Base-by-base conservation (phyloP, 2,888 invertebrate genomes). In the Drosophila stalkeri region DNA sequence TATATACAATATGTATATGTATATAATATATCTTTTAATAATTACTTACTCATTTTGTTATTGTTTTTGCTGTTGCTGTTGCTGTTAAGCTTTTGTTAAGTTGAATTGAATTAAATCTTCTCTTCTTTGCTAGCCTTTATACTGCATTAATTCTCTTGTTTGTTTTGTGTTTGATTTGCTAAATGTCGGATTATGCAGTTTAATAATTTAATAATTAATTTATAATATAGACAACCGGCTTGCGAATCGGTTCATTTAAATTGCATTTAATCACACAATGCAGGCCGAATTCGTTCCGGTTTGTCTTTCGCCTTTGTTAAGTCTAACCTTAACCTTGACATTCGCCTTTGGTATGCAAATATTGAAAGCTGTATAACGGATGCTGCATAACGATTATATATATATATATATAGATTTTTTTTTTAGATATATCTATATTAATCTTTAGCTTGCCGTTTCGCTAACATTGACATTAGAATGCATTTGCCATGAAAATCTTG, bases 41-140 rank as follows among this genome's bases (percentile, higher is more conserved):
- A 77, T 78, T 79, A 91, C 90, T 90, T 86, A 90, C 90, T 90
- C 90, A 90, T 90, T 81, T 80, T 82, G 81, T 54, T 23, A 23
- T 57, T 47, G 43, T 55, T 68, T 39, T 47, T 51, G 35, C 41
- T 52, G 27, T 11, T 51, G 35, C 41, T 52, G 27, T 11, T 47
- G 16, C 43, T 12, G 16, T 31, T 41, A 49, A 35, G 43, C 7
- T 52, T 27, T 63, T 64, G 51, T 39, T 8, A 35, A 20, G 11
- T 14, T 44, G 6, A 47, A 64, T 63, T 14, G 20, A 47, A 37
- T 57, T 5, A 35, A 55, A 70, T 71, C 76, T 67, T 66, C 35
- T 51, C 20, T 41, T 61, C 61, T 57, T 57, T 66, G 16, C 27
- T 39, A 23, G 41, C 20, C 12, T 39, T 63, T 56, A 44, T 16